Evolutionary conservation across 2,113 vertebrate species (phyloP).

Genomic region (Potamarius usumacintae): DNA sequence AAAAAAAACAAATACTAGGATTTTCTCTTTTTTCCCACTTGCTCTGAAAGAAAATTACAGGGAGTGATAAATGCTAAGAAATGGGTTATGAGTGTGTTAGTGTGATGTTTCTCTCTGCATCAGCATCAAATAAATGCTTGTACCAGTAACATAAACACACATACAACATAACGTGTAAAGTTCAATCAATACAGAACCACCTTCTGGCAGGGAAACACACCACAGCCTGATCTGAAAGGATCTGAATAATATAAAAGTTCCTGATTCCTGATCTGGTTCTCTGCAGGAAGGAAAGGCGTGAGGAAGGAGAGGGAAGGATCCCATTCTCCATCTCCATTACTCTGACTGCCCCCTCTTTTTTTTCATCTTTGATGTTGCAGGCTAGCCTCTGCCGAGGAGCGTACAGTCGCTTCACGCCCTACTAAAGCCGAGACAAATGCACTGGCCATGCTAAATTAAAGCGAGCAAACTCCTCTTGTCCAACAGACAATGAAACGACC

Average conservation of each 20-base stretch:
- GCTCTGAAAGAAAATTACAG: background rate
- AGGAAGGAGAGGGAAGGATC: constrained; percentile 57
- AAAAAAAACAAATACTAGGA: background rate
- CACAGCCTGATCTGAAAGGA: background rate
- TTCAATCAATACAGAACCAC: background rate
- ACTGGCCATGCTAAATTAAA: constrained; percentile 59
- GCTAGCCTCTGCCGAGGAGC: constrained; percentile 91
- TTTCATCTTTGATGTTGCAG: constrained; percentile 92
- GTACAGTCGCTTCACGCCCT: constrained; percentile 89
- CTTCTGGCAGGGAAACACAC: background rate
- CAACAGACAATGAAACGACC: constrained; percentile 64
- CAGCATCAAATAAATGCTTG: constrained; percentile 37
- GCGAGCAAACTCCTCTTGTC: constrained; percentile 56
- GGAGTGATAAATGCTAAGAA: background rate
- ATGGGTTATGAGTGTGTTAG: background rate
- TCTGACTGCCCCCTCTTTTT: constrained; percentile 84
- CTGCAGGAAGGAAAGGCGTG: background rate
- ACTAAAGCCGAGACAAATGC: constrained; percentile 72
- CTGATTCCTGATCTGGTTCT: background rate
- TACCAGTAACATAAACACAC: background rate
- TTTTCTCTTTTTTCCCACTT: background rate
- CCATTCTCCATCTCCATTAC: constrained; percentile 59
- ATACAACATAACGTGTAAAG: too few relatives aligned
- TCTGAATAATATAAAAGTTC: too few relatives aligned
- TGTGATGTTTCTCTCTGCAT: constrained; percentile 11